Evolutionary conservation across 2,888 invertebrate genomes (phyloP).

Genomic region (Allophyes oxyacanthae): DNA sequence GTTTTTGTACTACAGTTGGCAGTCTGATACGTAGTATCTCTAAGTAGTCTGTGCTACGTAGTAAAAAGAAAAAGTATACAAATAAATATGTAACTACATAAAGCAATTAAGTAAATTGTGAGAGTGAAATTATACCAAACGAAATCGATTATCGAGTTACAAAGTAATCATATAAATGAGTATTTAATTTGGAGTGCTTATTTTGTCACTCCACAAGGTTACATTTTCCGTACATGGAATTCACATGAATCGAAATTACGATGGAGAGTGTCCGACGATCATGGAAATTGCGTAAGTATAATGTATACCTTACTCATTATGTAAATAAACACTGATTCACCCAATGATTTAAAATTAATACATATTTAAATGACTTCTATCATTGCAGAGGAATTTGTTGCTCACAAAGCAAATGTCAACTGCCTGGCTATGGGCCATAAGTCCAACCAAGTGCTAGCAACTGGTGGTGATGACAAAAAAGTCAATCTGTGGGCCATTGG

Average conservation of each 20-base stretch:
- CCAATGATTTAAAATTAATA: not conserved
- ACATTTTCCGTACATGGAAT: conserved; percentile 65
- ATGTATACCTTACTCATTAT: conserved; percentile 1
- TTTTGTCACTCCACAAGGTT: conserved; percentile 53
- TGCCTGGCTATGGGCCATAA: conserved; percentile 97
- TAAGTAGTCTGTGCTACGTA: too few species aligned
- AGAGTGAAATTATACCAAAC: conserved; percentile 21
- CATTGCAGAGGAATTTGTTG: conserved; percentile 94
- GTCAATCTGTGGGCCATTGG: conserved; percentile 99
- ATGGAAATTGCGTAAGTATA: conserved; percentile 94
- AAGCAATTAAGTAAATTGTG: conserved; percentile 49
- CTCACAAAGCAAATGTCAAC: conserved; percentile 96
- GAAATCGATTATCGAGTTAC: conserved; percentile 10
- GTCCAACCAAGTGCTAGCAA: conserved; percentile 96
- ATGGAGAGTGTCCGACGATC: conserved; percentile 91
- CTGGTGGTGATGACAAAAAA: conserved; percentile 99
- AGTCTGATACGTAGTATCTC: too few species aligned
- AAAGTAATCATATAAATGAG: conserved; percentile 10
- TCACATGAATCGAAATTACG: conserved; percentile 60
- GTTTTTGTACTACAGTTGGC: too few species aligned
- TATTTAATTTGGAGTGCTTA: conserved; percentile 23
- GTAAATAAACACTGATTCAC: not conserved
- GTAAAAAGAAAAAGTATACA: too few species aligned
- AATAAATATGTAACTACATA: conserved; percentile 29
- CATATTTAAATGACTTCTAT: not conserved